Evolutionary conservation across 2,888 invertebrate genomes (phyloP).

Genomic region (Operophtera brumata): DNA sequence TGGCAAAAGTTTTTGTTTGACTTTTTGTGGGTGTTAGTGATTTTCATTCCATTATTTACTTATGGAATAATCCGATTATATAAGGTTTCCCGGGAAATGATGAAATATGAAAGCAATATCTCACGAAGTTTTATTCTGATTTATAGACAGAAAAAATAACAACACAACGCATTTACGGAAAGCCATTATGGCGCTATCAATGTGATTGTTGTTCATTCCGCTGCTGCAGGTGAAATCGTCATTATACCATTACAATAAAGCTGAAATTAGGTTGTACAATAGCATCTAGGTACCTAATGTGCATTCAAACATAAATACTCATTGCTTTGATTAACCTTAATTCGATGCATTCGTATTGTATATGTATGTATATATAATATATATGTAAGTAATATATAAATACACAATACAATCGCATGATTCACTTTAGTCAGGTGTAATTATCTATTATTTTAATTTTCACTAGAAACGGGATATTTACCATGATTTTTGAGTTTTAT

Average conservation of each 20-base stretch:
- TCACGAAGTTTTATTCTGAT: slow-evolving; percentile 7
- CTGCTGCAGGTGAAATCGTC: slow-evolving; percentile 35
- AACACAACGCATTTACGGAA: slow-evolving; percentile 27
- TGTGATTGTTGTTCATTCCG: slow-evolving; percentile 34
- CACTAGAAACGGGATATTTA: no score
- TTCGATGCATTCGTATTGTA: slow-evolving; percentile 53
- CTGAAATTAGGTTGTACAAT: slow-evolving; percentile 39
- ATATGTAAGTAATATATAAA: slow-evolving; percentile 42
- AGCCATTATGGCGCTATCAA: slow-evolving; percentile 38
- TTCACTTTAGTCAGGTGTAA: slow-evolving; percentile 11
- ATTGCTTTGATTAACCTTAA: slow-evolving; percentile 72
- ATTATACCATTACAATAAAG: slow-evolving; percentile 38
- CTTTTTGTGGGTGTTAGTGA: no score
- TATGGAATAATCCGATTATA: no score
- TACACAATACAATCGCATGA: slow-evolving; percentile 48
- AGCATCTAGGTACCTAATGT: slow-evolving; percentile 16
- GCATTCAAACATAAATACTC: slow-evolving; percentile 52
- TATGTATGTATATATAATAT: no score
- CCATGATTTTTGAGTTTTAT: no score
- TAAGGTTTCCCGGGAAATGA: slow-evolving; percentile 9
- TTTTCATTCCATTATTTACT: no score
- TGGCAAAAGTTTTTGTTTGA: no score
- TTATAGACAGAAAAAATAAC: slow-evolving; percentile 22
- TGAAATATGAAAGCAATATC: slow-evolving; percentile 20
- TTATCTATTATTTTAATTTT: no score